Base-by-base conservation (phyloP, 2,113 vertebrate genomes). In the Cinclus cinclus region DNA sequence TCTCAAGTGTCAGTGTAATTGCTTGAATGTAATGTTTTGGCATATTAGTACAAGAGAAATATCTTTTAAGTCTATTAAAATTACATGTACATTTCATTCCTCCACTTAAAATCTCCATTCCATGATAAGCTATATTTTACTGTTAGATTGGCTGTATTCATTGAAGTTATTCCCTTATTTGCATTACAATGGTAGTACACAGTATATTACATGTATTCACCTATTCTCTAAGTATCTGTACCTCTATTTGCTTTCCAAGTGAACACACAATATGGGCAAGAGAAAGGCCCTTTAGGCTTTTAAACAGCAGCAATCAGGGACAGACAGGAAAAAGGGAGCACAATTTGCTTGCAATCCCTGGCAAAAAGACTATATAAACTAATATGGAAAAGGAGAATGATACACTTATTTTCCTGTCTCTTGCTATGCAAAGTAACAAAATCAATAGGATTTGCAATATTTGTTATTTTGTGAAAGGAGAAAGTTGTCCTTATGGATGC, bases 41-140 rank as follows among this genome's bases (percentile, higher is more conserved):
- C 58, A 71, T 58, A 71, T 62, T 83, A 91, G 89, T 22, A 59
- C 67, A 80, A 82, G 62, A 85, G 60, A 85, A 69, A 67, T 93
- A 91, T 96, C 82, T 89, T 92, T 87, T 90, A 94, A 92, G 91
- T 35, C 81, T 96, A 62, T 69, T 85, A 96, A 92, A 97, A 97
- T 92, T 64, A 89, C 67, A 96, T 33, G 53, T 67, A 84, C 41
- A 74, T 82, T 94, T 94, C 78, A 88, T 88, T 95, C 69, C 55
- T 95, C 59, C 82, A 91, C 82, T 93, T 94, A 69, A 75, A 90
- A 63, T 87, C 91, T 84, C 86, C 67, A 17, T 85, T 83, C 77
- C 60, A 70, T 85, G 90, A 92, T 77, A 90, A 94, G 47, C 49
- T 84, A 31, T 53, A 95, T 91, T 96, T 88, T 68, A 67, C 58